Percentiles rank a stretch among this genome's conserved stretches.
phyloP scores from a whole-genome alignment of 2,113 vertebrate species.

The Eidolon helvum region DNA sequence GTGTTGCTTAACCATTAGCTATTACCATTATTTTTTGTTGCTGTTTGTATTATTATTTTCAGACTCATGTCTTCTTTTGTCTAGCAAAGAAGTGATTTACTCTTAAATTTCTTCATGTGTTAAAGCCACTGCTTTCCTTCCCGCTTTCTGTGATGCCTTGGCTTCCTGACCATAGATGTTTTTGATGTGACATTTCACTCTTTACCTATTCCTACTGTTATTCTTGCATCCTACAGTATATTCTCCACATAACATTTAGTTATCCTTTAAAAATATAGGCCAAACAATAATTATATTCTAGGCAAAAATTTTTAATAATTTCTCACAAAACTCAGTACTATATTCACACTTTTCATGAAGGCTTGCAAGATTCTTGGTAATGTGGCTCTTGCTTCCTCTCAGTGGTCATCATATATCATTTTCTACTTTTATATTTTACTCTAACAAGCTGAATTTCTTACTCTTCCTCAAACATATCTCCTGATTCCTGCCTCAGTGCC shows the following conservation, averaged over 20 bases:
- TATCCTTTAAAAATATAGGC: background rate
- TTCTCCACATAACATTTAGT: background rate
- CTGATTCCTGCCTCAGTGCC: background rate
- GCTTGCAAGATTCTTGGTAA: background rate
- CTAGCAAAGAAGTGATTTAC: background rate
- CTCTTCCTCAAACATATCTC: background rate
- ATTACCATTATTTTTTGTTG: background rate
- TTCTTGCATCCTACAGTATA: background rate
- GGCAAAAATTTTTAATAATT: background rate
- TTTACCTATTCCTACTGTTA: background rate
- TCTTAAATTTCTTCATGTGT: background rate
- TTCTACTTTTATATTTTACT: background rate
- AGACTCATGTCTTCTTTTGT: background rate
- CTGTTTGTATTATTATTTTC: background rate
- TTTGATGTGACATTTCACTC: background rate
- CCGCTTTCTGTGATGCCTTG: background rate
- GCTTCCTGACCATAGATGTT: background rate
- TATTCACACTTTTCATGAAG: background rate
- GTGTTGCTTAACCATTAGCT: background rate
- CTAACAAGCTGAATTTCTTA: background rate
- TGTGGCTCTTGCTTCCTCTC: accelerated
- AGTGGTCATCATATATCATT: background rate
- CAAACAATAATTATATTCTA: background rate
- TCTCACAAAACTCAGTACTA: background rate
- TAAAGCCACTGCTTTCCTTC: background rate